Conservation (phyloP, 2,888 invertebrate species). For the Lasioglossum morio region DNA sequence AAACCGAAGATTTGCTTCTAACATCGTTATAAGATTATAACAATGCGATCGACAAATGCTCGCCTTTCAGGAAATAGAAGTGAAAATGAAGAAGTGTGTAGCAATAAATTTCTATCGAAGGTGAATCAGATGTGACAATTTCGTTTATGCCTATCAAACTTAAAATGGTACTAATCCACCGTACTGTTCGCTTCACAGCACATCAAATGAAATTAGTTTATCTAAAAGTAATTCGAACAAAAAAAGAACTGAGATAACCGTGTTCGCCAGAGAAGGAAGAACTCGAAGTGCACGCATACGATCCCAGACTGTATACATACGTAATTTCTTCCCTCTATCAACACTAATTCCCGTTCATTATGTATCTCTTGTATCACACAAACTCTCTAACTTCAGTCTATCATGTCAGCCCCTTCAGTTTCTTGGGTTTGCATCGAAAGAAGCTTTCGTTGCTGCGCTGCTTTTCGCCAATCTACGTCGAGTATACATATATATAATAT, state of each 20-base stretch:
- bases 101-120: too few species aligned
- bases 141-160: neutral
- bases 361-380: slow-evolving; percentile 34
- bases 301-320: slow-evolving; percentile 50
- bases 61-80: neutral
- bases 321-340: slow-evolving; percentile 15
- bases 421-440: slow-evolving; percentile 82
- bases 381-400: slow-evolving; percentile 61
- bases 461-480: slow-evolving; percentile 82
- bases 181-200: slow-evolving; percentile 47
- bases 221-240: neutral
- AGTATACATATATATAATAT: slow-evolving; percentile 65
- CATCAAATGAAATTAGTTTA: neutral
- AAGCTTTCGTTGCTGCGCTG: slow-evolving; percentile 84
- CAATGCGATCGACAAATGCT: neutral
- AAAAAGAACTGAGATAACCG: neutral
- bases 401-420: slow-evolving; percentile 73
- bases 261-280: slow-evolving; percentile 36
- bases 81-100: too few species aligned
- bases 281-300: slow-evolving; percentile 72
- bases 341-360: slow-evolving; percentile 6
- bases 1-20: neutral
- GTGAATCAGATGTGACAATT: neutral
- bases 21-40: neutral
- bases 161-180: slow-evolving; percentile 25